Evolutionary conservation across 2,888 invertebrate species (phyloP).

Genomic region (Drosophila colorata): DNA sequence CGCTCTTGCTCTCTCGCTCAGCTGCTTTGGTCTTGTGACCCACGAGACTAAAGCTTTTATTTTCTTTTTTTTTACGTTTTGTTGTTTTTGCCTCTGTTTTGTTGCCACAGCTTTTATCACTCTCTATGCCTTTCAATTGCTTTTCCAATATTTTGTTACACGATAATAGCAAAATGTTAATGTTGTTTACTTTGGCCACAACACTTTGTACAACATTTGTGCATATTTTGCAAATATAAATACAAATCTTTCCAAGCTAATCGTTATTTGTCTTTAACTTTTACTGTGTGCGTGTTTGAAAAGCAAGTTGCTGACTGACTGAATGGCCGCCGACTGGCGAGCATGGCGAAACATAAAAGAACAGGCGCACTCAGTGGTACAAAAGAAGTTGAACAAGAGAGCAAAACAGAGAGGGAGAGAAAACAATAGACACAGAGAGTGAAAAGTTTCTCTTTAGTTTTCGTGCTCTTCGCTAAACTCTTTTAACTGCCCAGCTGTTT

Average conservation of each 20-base stretch:
- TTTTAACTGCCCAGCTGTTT: conserved; percentile 18
- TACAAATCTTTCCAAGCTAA: not conserved
- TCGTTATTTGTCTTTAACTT: conserved; percentile 12
- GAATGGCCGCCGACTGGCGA: conserved; percentile 46
- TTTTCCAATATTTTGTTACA: conserved; percentile 65
- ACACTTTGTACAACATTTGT: conserved; percentile 23
- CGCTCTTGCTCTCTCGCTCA: conserved; percentile 24
- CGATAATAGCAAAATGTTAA: conserved; percentile 45
- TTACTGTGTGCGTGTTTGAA: conserved; percentile 45
- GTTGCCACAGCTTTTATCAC: conserved; percentile 71
- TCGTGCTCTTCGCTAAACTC: conserved; percentile 37
- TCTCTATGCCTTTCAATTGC: conserved; percentile 61
- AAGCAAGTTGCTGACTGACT: conserved; percentile 71
- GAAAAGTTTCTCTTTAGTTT: conserved; percentile 36
- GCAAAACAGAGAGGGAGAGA: not conserved
- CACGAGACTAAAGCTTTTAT: conserved; percentile 46
- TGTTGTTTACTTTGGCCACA: conserved; percentile 42
- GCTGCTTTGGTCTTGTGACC: conserved; percentile 74
- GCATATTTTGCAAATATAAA: conserved; percentile 10
- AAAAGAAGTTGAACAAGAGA: conserved; percentile 58
- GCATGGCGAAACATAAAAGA: conserved; percentile 53
- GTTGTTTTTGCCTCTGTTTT: conserved; percentile 60
- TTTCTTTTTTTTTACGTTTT: conserved; percentile 25
- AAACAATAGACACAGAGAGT: not conserved
- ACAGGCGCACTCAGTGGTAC: conserved; percentile 44